Conservation (phyloP, 2,888 invertebrate genomes). For the Mythimna albipuncta region DNA sequence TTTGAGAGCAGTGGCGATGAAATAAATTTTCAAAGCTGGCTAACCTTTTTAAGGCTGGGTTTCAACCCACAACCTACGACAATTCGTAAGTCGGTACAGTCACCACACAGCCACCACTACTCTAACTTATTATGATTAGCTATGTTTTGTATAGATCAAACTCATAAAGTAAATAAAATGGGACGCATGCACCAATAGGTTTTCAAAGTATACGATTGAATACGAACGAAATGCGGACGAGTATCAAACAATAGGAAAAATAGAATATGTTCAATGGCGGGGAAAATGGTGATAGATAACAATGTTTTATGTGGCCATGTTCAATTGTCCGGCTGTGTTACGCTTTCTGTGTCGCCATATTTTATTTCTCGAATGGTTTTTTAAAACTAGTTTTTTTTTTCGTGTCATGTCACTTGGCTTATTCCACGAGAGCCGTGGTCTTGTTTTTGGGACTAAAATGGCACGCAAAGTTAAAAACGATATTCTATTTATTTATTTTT, state of each 20-base stretch:
- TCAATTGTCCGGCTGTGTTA: slow-evolving; percentile 8
- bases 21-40: too few species aligned
- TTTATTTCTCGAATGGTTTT: slow-evolving; percentile 16
- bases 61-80: too few species aligned
- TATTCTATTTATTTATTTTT: too few species aligned
- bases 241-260: slow-evolving; percentile 41
- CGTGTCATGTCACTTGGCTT: too few species aligned
- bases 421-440: too few species aligned
- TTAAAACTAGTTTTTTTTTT: background rate
- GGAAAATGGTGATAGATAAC: slow-evolving; percentile 40
- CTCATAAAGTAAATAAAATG: background rate
- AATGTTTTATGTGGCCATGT: slow-evolving; percentile 40
- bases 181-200: slow-evolving; percentile 38
- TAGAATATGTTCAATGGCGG: slow-evolving; percentile 43
- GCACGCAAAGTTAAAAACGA: too few species aligned
- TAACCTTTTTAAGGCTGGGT: too few species aligned
- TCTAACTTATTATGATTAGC: too few species aligned
- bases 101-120: too few species aligned
- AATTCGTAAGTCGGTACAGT: too few species aligned
- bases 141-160: background rate
- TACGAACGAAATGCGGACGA: slow-evolving; percentile 17
- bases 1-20: too few species aligned
- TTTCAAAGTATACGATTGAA: slow-evolving; percentile 37
- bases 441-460: too few species aligned
- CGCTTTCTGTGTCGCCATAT: slow-evolving; percentile 11